Evolutionary conservation across 1,140 invertebrate species (phyloP).

Genomic region (Episyrphus balteatus): DNA sequence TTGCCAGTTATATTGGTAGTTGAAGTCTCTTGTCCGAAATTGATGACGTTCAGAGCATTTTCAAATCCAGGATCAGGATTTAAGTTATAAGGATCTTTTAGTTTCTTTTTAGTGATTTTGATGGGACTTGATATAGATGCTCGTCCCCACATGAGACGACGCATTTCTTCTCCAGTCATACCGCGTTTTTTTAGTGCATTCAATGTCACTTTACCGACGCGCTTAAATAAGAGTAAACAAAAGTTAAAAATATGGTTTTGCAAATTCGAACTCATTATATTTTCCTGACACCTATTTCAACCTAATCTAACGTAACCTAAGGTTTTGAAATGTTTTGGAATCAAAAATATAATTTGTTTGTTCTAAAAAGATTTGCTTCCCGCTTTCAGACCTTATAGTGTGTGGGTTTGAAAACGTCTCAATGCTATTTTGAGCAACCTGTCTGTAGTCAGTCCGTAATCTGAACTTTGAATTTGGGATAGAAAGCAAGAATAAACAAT

Average conservation of each 20-base stretch:
- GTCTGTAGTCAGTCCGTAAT: too few relatives aligned
- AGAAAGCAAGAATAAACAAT: too few relatives aligned
- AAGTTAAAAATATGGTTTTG: too few relatives aligned
- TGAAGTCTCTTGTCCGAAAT: conserved; percentile 52
- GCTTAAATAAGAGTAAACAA: conserved; percentile 40
- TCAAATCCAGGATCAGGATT: conserved; percentile 41
- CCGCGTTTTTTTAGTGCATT: conserved; percentile 67
- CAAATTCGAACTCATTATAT: neutral
- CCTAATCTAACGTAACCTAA: too few relatives aligned
- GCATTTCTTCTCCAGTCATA: conserved; percentile 75
- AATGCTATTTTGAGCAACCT: too few relatives aligned
- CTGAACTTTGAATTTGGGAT: too few relatives aligned
- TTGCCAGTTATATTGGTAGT: conserved; percentile 12
- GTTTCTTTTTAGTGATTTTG: conserved; percentile 45
- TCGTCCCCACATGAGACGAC: conserved; percentile 78
- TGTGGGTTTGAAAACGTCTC: too few relatives aligned
- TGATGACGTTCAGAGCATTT: conserved; percentile 70
- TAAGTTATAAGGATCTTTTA: conserved; percentile 31
- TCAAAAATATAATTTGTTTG: too few relatives aligned
- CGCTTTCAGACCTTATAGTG: too few relatives aligned
- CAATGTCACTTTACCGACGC: conserved; percentile 79
- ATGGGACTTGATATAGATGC: conserved; percentile 77
- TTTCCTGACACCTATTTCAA: neutral
- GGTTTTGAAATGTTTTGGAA: too few relatives aligned
- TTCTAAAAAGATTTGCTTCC: too few relatives aligned